Conservation (phyloP, 2,888 invertebrate species). For the Mactromeris polynyma region DNA sequence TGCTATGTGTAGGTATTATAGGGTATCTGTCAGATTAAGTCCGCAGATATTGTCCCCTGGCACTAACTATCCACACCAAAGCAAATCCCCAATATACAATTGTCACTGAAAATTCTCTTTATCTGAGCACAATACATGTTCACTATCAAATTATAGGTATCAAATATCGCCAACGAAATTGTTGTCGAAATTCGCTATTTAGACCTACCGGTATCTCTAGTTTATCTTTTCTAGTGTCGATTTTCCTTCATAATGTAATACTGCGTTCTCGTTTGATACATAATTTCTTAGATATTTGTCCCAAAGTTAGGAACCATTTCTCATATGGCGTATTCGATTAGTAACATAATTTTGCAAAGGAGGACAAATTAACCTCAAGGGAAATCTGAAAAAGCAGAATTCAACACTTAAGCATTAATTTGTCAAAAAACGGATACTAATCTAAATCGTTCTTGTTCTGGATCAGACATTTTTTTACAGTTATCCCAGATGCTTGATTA, state of each 20-base stretch:
- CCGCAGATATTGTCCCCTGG: background rate
- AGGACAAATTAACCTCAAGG: background rate
- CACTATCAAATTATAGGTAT: background rate
- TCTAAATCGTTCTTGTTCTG: background rate
- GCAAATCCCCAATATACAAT: background rate
- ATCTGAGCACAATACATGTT: background rate
- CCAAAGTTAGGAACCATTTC: background rate
- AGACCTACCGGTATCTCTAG: background rate
- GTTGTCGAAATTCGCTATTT: background rate
- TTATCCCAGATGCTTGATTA: background rate
- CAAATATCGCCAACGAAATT: background rate
- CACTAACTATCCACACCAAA: background rate
- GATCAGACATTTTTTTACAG: background rate
- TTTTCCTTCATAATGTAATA: background rate
- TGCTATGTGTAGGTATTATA: background rate
- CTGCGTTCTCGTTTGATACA: background rate
- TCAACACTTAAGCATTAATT: constrained; percentile 6
- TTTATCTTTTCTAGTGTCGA: background rate
- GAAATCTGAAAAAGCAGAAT: background rate
- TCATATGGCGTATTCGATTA: background rate
- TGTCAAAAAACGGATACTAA: background rate
- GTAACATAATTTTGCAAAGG: background rate
- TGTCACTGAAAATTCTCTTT: background rate
- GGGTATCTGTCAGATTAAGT: background rate
- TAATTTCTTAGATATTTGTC: constrained; percentile 3